Percentiles rank a stretch among this genome's conserved stretches.
phyloP scores from a whole-genome alignment of 2,888 invertebrate species.

The Alentia gelatinosa region DNA sequence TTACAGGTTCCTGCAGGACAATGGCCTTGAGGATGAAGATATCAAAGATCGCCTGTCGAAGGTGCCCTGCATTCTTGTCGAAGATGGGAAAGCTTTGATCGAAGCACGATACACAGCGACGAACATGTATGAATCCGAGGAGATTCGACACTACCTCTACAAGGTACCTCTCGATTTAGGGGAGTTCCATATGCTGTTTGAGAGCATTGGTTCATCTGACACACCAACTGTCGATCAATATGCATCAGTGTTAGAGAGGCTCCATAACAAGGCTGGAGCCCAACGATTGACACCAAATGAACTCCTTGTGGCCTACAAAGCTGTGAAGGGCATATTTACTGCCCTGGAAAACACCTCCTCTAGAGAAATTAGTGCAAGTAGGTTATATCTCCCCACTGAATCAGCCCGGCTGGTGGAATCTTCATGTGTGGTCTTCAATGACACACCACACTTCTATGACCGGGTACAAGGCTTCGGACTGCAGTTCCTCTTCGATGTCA shows the following conservation, averaged over 20 bases:
- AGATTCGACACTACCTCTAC: constrained; percentile 67
- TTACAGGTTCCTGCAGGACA: constrained; percentile 58
- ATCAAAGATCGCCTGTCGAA: constrained; percentile 49
- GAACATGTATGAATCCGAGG: constrained; percentile 62
- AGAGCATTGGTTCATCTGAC: constrained; percentile 65
- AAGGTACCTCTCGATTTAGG: constrained; percentile 65
- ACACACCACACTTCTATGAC: constrained; percentile 64
- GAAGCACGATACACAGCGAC: constrained; percentile 64
- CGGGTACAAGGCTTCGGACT: constrained; percentile 58
- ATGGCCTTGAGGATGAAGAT: constrained; percentile 45
- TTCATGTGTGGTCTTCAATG: constrained; percentile 61
- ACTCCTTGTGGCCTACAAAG: constrained; percentile 58
- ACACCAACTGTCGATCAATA: constrained; percentile 64
- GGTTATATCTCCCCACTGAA: constrained; percentile 63
- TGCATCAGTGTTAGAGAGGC: constrained; percentile 63
- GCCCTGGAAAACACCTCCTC: constrained; percentile 49
- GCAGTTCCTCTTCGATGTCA: constrained; percentile 61
- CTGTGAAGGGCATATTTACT: constrained; percentile 61
- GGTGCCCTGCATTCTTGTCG: constrained; percentile 59
- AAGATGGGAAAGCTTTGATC: constrained; percentile 60
- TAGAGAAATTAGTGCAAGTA: constrained; percentile 9
- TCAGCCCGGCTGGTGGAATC: constrained; percentile 58
- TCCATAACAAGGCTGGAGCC: constrained; percentile 57
- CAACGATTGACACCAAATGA: constrained; percentile 65
- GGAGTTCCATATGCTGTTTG: constrained; percentile 65